These are phyloP conservation scores for Drosophila pallidifrons DNA, from an alignment of 1,140 invertebrate species.

Conservation along the genomic window DNA sequence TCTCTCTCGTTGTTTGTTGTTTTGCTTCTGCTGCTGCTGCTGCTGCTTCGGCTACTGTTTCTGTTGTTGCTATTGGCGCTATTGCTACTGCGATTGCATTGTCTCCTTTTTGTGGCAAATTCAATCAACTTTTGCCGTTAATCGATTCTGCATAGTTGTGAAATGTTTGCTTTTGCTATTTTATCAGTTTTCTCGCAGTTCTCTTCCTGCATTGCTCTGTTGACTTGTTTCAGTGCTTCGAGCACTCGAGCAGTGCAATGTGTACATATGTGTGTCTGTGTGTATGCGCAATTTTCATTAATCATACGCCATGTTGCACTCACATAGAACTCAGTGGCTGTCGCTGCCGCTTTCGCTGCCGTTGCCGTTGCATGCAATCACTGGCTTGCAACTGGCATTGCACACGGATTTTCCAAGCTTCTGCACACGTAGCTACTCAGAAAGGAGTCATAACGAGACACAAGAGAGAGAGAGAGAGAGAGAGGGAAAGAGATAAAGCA, in stretches of 20 bases:
- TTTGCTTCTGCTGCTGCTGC: slow-evolving; percentile 29
- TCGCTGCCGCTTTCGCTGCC: slow-evolving; percentile 8
- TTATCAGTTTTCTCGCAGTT: slow-evolving; percentile 46
- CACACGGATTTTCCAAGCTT: slow-evolving; percentile 79
- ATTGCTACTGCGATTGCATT: slow-evolving; percentile 40
- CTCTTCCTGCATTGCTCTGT: slow-evolving; percentile 25
- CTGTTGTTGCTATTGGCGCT: slow-evolving; percentile 47
- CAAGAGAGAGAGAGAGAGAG: slow-evolving; percentile 1
- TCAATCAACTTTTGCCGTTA: slow-evolving; percentile 76
- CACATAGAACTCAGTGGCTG: slow-evolving; percentile 48
- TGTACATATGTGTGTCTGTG: neutral
- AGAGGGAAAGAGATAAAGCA: slow-evolving; percentile 2
- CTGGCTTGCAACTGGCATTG: slow-evolving; percentile 63
- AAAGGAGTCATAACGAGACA: slow-evolving; percentile 12
- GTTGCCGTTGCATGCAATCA: slow-evolving; percentile 34
- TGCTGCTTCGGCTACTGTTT: slow-evolving; percentile 20
- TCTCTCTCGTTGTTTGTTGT: slow-evolving; percentile 8
- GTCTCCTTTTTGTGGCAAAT: slow-evolving; percentile 69
- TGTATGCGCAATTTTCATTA: slow-evolving; percentile 63
- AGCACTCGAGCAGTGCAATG: slow-evolving; percentile 7
- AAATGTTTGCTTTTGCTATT: slow-evolving; percentile 28
- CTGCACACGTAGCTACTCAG: slow-evolving; percentile 58
- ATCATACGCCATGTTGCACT: slow-evolving; percentile 77
- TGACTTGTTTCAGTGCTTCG: slow-evolving; percentile 24
- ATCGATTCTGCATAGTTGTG: slow-evolving; percentile 64